Evolutionary conservation across 2,113 vertebrate genomes (phyloP), one percentile per base, ranked within the genome.

Genomic region (Athene noctua): DNA sequence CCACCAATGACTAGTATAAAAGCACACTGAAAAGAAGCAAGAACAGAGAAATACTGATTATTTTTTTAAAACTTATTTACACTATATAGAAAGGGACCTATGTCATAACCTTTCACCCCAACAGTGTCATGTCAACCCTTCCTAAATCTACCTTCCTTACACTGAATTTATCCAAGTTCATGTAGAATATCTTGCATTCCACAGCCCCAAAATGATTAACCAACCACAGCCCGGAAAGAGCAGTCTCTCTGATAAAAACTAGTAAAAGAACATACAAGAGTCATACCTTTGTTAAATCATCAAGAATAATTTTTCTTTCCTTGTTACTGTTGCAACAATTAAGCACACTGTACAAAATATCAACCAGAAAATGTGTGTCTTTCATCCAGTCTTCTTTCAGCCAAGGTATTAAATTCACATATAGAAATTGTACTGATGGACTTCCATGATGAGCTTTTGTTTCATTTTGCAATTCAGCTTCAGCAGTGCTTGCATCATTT

Each of bases 321-420:
- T 95, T 81, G 11, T 65, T 92, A 47, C 25, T 96, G 58, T 96
- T 97, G 96, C 99, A 99, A 98, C 99, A 99, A 54, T 68, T 83
- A 7, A 99, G 98, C 6, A 98, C 98, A 58, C 99, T 99, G 95
- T 99, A 99, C 58, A 99, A 96, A 98, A 99, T 99, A 98, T 99
- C 99, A 92, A 99, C 98, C 94, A 99, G 96, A 91, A 98, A 99
- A 70, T 98, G 94, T 0, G 98, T 98, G 65, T 99, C 98, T 78
- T 94, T 97, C 59, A 97, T 97, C 19, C 93, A 97, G 61, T 98
- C 97, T 97, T 99, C 98, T 49, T 97, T 97, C 73, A 99, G 97
- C 99, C 99, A 99, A 54, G 95, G 84, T 73, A 99, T 93, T 94
- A 99, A 97, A 92, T 98, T 98, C 51, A 97, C 95, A 92, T 99